A percentile compares a stretch with the other conserved stretches of the same genome.
Evolutionary conservation across 2,797 vertebrate genomes (phyloP).

Genomic region (Serranus cabrilla): DNA sequence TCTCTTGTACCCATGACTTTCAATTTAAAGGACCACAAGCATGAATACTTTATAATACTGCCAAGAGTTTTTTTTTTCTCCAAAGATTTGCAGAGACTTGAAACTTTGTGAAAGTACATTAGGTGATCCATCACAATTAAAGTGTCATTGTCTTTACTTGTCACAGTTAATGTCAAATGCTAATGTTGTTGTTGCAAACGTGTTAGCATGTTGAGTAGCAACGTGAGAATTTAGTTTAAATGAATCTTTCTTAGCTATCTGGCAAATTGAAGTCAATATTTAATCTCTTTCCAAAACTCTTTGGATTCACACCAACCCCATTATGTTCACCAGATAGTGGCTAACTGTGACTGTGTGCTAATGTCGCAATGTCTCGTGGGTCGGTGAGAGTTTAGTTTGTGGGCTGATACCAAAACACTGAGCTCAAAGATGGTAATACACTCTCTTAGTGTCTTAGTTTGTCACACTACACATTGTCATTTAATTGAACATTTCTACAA

Average conservation of each 20-base stretch:
- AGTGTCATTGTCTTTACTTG: conserved; percentile 14
- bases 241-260: neutral
- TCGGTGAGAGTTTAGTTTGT: too few relatives aligned
- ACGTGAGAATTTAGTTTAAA: neutral
- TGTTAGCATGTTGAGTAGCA: neutral
- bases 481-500: too few relatives aligned
- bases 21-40: conserved; percentile 1
- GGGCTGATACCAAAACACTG: too few relatives aligned
- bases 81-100: conserved; percentile 22
- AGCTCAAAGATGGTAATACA: too few relatives aligned
- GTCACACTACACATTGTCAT: too few relatives aligned
- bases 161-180: neutral
- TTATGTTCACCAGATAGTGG: neutral
- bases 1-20: conserved; percentile 21
- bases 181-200: neutral
- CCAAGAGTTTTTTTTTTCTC: conserved; percentile 16
- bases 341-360: neutral
- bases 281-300: neutral
- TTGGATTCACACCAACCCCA: neutral
- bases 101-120: neutral
- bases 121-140: conserved; percentile 29
- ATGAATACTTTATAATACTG: conserved; percentile 17
- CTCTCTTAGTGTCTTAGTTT: too few relatives aligned
- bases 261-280: neutral
- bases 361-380: too few relatives aligned